Evolutionary conservation across 2,888 invertebrate genomes (phyloP).

Genomic region (Temnothorax ravouxi): DNA sequence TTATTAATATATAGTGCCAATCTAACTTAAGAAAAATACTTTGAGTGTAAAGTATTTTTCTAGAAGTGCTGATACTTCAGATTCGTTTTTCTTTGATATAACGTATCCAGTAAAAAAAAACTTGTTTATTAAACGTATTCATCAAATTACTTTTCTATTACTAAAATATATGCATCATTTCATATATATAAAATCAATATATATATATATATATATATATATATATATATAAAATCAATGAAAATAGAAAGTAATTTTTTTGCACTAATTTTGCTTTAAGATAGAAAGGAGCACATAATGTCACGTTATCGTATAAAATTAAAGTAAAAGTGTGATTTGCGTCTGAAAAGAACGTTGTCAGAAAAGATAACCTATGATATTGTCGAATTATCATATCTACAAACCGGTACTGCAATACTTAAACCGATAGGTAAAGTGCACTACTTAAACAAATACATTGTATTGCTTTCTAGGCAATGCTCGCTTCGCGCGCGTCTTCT

Average conservation of each 20-base stretch:
- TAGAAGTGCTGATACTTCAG: not conserved
- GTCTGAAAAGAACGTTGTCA: not conserved
- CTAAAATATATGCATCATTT: not conserved
- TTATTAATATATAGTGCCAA: not conserved
- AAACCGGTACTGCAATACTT: not conserved
- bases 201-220: no score
- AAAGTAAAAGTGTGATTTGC: not conserved
- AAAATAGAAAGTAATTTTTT: not conserved
- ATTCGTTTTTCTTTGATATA: not conserved
- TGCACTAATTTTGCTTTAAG: not conserved
- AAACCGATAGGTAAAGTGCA: not conserved
- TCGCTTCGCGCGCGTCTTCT: not conserved
- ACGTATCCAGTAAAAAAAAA: not conserved
- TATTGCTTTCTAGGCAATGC: constrained; percentile 10
- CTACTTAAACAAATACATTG: constrained; percentile 1
- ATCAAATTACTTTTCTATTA: constrained; percentile 1
- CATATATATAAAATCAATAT: not conserved
- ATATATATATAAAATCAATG: not conserved
- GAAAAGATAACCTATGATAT: not conserved
- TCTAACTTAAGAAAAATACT: not conserved
- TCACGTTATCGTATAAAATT: not conserved
- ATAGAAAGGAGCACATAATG: not conserved
- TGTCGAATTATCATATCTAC: not conserved
- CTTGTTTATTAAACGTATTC: constrained; percentile 1
- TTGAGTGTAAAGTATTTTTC: not conserved